Evolutionary conservation across 1,140 invertebrate species (phyloP), one percentile per base, ranked within the genome.

Genomic region (Nixonia krombeini): DNA sequence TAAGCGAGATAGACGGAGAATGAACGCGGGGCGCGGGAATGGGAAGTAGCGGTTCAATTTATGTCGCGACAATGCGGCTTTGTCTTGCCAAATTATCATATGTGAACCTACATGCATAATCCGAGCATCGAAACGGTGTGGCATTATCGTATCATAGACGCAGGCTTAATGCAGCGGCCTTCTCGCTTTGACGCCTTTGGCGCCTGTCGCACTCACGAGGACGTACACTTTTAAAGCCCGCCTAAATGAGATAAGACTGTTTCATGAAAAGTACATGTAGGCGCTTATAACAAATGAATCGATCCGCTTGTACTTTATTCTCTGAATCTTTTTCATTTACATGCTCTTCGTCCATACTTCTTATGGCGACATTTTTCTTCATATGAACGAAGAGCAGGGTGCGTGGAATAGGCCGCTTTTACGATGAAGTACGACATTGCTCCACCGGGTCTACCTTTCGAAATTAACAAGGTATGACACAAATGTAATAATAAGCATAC

Each of bases 51-150:
- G 73, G 81, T 82, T 81, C 75, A 81, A 81, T 82, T 81, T 82
- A 82, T 82, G 75, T 70, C 56, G 70, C 71, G 80, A 82, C 81
- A 84, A 82, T 82, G 74, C 71, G 70, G 80, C 80, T 83, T 84
- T 84, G 82, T 84, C 73, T 84, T 72, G 73, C 72, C 71, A 78
- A 80, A 83, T 83, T 83, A 81, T 81, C 77, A 80, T 80, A 80
- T 63, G 69, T 73, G 69, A 76, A 75, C 62, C 70, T 69, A 76
- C 70, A 75, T 70, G 71, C 69, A 79, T 79, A 78, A 79, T 77
- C 64, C 50, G 21, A 38, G 23, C 28, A 40, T 63, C 51, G 52
- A 63, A 52, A 47, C 37, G 46, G 40, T 51, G 64, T 50, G 73
- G 51, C 57, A 80, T 80, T 80, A 78, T 78, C 75, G 75, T 79